Evolutionary conservation across 2,888 invertebrate genomes (phyloP).

Genomic region (Caenorhabditis auriculariae): DNA sequence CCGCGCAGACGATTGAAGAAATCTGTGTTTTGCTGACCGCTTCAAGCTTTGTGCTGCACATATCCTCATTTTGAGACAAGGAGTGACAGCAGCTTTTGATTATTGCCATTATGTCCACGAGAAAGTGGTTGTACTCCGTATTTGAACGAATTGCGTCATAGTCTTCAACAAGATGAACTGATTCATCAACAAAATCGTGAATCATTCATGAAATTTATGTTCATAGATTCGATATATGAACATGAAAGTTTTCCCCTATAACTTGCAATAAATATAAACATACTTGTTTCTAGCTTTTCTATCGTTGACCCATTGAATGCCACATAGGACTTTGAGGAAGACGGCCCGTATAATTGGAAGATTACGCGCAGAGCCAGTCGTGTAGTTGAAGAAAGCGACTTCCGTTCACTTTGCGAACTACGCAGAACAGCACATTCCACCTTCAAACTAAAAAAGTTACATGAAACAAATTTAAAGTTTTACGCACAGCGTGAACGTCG

Average conservation of each 20-base stretch:
- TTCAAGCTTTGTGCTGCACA: too few species aligned
- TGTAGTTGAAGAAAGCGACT: slow-evolving; percentile 7
- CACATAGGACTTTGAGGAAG: neutral
- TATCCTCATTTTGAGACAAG: too few species aligned
- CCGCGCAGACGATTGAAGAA: slow-evolving; percentile 3
- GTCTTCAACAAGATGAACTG: slow-evolving; percentile 17
- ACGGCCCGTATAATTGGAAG: neutral
- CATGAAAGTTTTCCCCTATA: too few species aligned
- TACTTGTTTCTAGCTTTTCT: neutral
- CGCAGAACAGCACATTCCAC: slow-evolving; percentile 16
- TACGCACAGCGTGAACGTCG: slow-evolving; percentile 10
- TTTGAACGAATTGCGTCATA: slow-evolving; percentile 12
- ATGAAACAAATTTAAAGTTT: neutral
- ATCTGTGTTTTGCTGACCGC: too few species aligned
- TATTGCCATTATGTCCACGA: slow-evolving; percentile 9
- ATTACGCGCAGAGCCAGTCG: neutral
- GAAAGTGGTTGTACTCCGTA: slow-evolving; percentile 9
- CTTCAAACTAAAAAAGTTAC: slow-evolving; percentile 1
- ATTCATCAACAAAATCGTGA: too few species aligned
- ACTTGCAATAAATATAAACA: neutral
- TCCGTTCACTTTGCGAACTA: neutral
- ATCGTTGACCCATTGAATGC: neutral
- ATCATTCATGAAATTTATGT: too few species aligned
- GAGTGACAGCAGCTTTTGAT: slow-evolving; percentile 3
- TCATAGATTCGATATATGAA: too few species aligned